Evolutionary conservation across 2,797 vertebrate genomes (phyloP), one percentile per base, ranked within the genome.

Genomic region (Salarias fasciatus): DNA sequence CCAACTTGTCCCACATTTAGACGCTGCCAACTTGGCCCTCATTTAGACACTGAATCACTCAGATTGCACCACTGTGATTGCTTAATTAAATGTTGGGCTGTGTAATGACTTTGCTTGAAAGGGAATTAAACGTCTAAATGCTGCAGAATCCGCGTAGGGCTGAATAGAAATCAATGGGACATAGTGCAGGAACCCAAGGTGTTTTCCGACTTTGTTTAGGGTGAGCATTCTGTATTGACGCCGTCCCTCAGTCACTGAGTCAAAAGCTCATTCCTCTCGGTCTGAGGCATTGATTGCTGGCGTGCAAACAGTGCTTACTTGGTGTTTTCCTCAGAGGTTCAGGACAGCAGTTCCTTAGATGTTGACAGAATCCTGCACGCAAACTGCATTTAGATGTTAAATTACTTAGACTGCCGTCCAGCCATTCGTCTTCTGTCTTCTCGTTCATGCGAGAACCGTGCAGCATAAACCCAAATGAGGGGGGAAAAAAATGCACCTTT

Each of bases 71-170:
- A 56, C 82, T 71, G 76, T 83, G 85, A 90, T 88, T 86, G 85
- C 86, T 92, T 92, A 93, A 93, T 92, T 90, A 92, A 92, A 91
- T 80, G 84, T 88, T 91, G 79, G 67, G 77, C 84, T 85, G 84
- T 89, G 86, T 90, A 91, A 92, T 91, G 86, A 89, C 79, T 91
- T 89, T 87, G 83, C 80, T 87, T 82, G 83, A 88, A 86, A 88
- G 83, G 77, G 86, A 89, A 89, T 91, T 87, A 89, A 91, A 88
- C 59, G 83, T 90, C 87, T 89, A 87, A 91, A 87, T 75, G 86
- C 83, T 84, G 86, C 80, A 85, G 80, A 86, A 85, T 88, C 81
- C 11, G 71, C 65, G 79, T 75, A n/a, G 69, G 78, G 84, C 75
- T 75, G 86, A 85, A 83, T 42, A 86, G 83, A 89, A 91, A 92